These are phyloP conservation scores for Adelphocoris suturalis DNA, from an alignment of 2,888 invertebrate genomes.

Conservation along the genomic window DNA sequence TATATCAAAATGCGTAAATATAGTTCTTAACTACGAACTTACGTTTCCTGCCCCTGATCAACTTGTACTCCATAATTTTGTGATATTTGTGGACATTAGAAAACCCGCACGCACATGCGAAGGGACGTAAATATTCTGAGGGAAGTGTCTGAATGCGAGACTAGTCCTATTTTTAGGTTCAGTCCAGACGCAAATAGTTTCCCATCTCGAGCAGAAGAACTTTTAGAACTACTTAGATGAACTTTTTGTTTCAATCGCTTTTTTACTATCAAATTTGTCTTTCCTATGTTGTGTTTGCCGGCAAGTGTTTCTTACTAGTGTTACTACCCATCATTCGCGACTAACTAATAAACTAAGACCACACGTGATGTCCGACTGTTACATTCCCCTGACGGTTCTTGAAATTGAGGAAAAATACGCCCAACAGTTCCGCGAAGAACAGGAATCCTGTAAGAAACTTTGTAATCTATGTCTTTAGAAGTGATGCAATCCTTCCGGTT, in stretches of 20 bases:
- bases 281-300: not conserved
- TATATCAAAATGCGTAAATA: not conserved
- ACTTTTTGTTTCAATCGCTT: not conserved
- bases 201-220: not conserved
- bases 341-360: not conserved
- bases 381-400: conserved; percentile 73
- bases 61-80: not conserved
- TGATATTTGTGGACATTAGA: not conserved
- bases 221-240: not conserved
- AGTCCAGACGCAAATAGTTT: conserved; percentile 1
- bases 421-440: conserved; percentile 58
- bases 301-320: not conserved
- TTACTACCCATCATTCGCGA: not conserved
- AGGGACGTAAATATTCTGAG: not conserved
- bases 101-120: not conserved
- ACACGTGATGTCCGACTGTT: conserved; percentile 61
- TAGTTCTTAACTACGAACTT: not conserved
- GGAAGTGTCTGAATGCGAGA: not conserved
- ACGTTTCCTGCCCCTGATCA: not conserved
- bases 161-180: conserved; percentile 34
- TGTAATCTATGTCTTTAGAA: no score
- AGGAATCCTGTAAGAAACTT: conserved; percentile 49
- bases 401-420: conserved; percentile 74
- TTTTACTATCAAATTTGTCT: not conserved
- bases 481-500: no score